phyloP scores from a whole-genome alignment of 92 coral and sea anemone species.

The Metridium senile region DNA sequence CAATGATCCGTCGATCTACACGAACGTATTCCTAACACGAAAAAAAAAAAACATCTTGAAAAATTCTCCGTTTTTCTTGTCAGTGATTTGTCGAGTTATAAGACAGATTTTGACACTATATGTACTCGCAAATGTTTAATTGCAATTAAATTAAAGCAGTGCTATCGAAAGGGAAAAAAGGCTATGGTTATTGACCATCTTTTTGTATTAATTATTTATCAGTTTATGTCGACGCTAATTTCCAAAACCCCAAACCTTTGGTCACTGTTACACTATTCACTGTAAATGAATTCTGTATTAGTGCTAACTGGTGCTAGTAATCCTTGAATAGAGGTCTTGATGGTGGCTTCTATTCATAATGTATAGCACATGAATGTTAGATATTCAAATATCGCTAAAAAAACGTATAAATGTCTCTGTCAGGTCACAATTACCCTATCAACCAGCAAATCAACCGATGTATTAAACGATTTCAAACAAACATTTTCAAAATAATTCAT shows the following conservation, averaged over 20 bases:
- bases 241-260: neutral
- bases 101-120: neutral
- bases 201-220: neutral
- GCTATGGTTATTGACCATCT: neutral
- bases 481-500: neutral
- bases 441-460: neutral
- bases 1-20: neutral
- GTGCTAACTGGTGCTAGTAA: too few relatives aligned
- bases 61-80: neutral
- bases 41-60: too few relatives aligned
- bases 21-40: neutral
- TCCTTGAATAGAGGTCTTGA: neutral
- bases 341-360: neutral
- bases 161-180: neutral
- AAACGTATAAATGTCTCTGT: too few relatives aligned
- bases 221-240: conserved; percentile 1
- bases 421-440: neutral
- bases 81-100: neutral
- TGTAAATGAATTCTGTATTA: too few relatives aligned
- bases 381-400: neutral
- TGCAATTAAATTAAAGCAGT: neutral
- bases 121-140: neutral
- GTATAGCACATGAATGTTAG: neutral
- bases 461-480: neutral
- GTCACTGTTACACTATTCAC: neutral